Base-by-base conservation (phyloP, 2,113 vertebrate genomes). In the Lipotes vexillifer region DNA sequence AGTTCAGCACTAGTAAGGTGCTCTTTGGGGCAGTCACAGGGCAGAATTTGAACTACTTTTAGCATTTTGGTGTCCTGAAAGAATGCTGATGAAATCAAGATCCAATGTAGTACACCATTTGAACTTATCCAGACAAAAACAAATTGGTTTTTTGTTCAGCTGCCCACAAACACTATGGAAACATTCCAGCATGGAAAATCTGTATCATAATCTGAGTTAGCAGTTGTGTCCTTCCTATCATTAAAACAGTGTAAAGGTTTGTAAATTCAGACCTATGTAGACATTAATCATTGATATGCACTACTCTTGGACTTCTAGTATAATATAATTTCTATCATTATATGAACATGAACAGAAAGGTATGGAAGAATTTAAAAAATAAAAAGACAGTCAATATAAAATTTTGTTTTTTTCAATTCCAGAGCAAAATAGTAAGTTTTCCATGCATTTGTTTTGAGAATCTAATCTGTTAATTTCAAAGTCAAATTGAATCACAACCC, bases 1-100 rank as follows among this genome's bases (percentile, higher is more conserved):
- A 99, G 96, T 99, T 99, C 98, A 99, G 99, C 98, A 99, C 99
- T 68, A 99, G 99, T 14, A 99, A 99, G 99, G 99, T 99, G 97
- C 95, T 49, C 93, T 81, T 46, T 86, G 95, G 84, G 69, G 29
- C 80, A n/a, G 31, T 93, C 89, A 61, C 3, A 2, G 59, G 85
- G 63, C 17, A 87, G 68, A 93, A 41, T 44, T 27, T 36, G 7
- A 96, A 82, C 78, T 75, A 1, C 36, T 18, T n/a, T 84, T 93
- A 83, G 31, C 52, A 66, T 93, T 74, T 69, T 80, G n/a, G 15
- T 94, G 10, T 78, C 33, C 65, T 55, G 15, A 57, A 82, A 88
- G 44, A 92, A 71, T 87, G 31, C 21, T 75, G 59, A 49, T 96
- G 25, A 84, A 72, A 55, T 82, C 81, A 90, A 82, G 57, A 68